Conservation (phyloP, 2,113 vertebrate species). For the Orientallactaga bullata region DNA sequence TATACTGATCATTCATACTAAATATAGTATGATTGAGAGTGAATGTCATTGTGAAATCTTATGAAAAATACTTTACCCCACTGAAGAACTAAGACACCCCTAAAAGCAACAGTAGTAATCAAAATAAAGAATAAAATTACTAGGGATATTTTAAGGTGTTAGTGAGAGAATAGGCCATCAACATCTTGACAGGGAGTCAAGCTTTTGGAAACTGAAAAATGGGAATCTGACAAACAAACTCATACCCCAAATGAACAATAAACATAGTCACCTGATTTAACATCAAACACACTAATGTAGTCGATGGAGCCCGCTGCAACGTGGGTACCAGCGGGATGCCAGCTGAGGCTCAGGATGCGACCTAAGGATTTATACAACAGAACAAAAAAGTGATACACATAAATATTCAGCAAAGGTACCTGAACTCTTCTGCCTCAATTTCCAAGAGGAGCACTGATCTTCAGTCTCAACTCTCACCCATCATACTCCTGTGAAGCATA, state of each 20-base stretch:
- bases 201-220: slow-evolving; percentile 49
- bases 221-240: slow-evolving; percentile 43
- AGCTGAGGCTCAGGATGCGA: slow-evolving; percentile 94
- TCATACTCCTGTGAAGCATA: neutral
- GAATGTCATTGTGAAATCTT: slow-evolving; percentile 21
- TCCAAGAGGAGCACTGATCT: neutral
- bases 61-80: slow-evolving; percentile 7
- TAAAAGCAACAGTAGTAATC: neutral
- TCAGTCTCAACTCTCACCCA: neutral
- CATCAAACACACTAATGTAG: slow-evolving; percentile 89
- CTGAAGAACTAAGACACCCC: slow-evolving; percentile 22
- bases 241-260: slow-evolving; percentile 37
- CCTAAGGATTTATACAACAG: slow-evolving; percentile 83
- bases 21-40: neutral
- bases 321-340: slow-evolving; percentile 90
- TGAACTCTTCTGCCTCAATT: neutral
- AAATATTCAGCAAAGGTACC: slow-evolving; percentile 34
- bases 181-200: neutral
- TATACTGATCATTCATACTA: neutral
- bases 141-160: neutral
- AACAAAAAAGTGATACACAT: slow-evolving; percentile 57
- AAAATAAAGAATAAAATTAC: neutral
- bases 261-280: slow-evolving; percentile 89
- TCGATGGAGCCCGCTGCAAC: slow-evolving; percentile 93
- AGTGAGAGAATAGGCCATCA: neutral